A percentile compares a stretch with the other conserved stretches of the same genome.
These are phyloP conservation scores for Zaprionus taronus DNA, from an alignment of 1,140 invertebrate species.

Conservation along the genomic window DNA sequence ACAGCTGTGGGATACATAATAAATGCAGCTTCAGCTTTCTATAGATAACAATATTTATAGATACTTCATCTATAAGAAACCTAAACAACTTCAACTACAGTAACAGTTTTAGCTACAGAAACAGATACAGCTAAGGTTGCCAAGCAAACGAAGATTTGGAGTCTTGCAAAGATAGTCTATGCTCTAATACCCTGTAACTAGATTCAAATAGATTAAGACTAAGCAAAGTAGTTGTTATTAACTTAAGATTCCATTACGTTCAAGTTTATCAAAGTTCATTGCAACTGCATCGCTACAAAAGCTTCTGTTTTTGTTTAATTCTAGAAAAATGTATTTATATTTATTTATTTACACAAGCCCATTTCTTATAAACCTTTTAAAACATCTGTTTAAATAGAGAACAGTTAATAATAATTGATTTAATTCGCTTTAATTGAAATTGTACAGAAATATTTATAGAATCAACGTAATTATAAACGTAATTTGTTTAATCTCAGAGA, in stretches of 20 bases:
- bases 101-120: background rate
- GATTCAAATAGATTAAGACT: no score
- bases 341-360: background rate
- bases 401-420: background rate
- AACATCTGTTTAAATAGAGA: background rate
- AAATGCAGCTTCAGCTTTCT: no score
- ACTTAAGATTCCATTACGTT: no score
- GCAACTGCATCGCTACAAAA: background rate
- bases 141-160: no score
- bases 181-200: background rate
- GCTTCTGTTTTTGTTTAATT: background rate
- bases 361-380: background rate
- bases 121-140: background rate
- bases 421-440: background rate
- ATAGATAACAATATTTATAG: background rate
- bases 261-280: no score
- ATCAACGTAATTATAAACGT: background rate
- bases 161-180: background rate
- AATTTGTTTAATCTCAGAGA: background rate
- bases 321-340: background rate
- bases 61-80: background rate
- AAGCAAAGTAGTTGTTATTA: no score
- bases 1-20: background rate
- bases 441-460: background rate
- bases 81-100: background rate